phyloP scores from a whole-genome alignment of 1,140 invertebrate species.

The Cotesia glomerata region DNA sequence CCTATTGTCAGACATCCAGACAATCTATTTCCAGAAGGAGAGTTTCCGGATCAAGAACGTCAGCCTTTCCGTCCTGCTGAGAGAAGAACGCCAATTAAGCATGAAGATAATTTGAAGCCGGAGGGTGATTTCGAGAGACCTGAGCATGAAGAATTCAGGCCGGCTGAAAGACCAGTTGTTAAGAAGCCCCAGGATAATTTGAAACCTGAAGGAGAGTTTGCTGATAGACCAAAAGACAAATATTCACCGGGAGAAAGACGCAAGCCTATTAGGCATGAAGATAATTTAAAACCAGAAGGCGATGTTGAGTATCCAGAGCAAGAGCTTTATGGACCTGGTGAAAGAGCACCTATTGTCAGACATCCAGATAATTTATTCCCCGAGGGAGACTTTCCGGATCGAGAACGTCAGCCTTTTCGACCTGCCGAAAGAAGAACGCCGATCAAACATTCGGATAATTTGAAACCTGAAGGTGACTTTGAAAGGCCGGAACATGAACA shows the following conservation, averaged over 20 bases:
- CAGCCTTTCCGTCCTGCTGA: conserved; percentile 44
- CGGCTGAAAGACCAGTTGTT: conserved; percentile 53
- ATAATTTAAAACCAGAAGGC: conserved; percentile 64
- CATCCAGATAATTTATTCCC: conserved; percentile 67
- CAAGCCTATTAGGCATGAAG: conserved; percentile 44
- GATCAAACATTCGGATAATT: conserved; percentile 54
- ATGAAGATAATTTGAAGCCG: conserved; percentile 58
- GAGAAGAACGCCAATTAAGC: conserved; percentile 48
- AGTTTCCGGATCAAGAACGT: conserved; percentile 60
- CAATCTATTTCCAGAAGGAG: conserved; percentile 68
- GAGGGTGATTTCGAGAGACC: conserved; percentile 61
- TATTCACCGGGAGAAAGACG: conserved; percentile 52
- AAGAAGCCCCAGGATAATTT: too few species aligned
- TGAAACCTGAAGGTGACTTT: conserved; percentile 64
- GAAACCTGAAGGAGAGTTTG: conserved; percentile 67
- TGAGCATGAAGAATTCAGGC: conserved; percentile 33
- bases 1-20: conserved; percentile 57
- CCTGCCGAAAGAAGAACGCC: conserved; percentile 47
- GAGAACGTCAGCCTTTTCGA: conserved; percentile 37
- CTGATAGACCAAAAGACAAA: conserved; percentile 61
- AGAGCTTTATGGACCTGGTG: conserved; percentile 58
- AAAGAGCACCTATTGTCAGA: conserved; percentile 51
- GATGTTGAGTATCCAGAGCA: conserved; percentile 64
- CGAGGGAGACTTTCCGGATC: conserved; percentile 66
- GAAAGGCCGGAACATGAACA: conserved; percentile 41